These are phyloP conservation scores for Parus major DNA, from an alignment of 2,113 vertebrate genomes.

Conservation along the genomic window DNA sequence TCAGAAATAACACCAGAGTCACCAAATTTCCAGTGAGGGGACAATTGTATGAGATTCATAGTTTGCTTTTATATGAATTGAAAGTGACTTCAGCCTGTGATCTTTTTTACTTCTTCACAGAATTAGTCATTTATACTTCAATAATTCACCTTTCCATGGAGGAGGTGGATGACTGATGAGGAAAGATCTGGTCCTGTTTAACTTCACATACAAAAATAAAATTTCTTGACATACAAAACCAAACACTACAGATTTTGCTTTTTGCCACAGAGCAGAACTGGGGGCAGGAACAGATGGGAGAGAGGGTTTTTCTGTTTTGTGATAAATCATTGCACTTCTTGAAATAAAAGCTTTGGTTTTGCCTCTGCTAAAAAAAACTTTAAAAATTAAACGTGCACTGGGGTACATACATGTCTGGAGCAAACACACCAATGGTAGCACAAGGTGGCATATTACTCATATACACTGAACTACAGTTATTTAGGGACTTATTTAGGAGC, in stretches of 20 bases:
- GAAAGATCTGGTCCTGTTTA: background rate
- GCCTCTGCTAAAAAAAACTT: background rate
- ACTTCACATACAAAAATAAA: background rate
- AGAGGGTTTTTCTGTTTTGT: background rate
- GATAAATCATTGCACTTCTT: background rate
- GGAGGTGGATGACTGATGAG: background rate
- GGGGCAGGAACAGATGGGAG: background rate
- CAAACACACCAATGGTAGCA: background rate
- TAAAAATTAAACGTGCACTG: background rate
- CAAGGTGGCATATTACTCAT: background rate
- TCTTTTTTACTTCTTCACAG: background rate
- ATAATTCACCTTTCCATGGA: background rate
- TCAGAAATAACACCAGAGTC: background rate
- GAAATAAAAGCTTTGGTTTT: background rate
- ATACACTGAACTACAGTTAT: background rate
- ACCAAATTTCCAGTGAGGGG: background rate
- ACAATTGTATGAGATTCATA: background rate
- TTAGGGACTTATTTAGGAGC: background rate
- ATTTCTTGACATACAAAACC: background rate
- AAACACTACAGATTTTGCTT: background rate
- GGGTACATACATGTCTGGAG: background rate
- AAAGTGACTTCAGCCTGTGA: background rate
- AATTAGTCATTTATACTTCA: background rate
- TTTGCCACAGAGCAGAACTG: background rate
- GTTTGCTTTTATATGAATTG: background rate